Conservation (phyloP, 2,113 vertebrate genomes). For the Vulpes vulpes region DNA sequence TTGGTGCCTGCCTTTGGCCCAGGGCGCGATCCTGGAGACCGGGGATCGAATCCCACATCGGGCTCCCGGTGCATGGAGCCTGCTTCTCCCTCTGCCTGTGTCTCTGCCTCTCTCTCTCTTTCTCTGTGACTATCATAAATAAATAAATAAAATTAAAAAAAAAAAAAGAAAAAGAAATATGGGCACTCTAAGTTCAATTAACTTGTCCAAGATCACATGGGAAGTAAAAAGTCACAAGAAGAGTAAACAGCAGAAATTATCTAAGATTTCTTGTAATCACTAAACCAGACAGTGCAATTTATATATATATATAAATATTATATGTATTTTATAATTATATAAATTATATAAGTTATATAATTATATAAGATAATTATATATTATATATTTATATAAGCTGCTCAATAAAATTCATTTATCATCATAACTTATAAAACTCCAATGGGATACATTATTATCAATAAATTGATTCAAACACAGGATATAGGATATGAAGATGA, state of each 20-base stretch:
- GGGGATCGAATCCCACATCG: no score
- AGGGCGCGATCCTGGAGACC: no score
- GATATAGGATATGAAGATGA: background rate
- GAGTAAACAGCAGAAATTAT: background rate
- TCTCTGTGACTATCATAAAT: no score
- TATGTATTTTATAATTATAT: no score
- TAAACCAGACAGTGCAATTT: background rate
- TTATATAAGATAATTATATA: background rate
- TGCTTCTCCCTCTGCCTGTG: no score
- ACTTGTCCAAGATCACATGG: background rate
- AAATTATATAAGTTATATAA: no score
- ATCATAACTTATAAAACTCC: background rate
- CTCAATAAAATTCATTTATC: background rate
- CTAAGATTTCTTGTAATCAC: background rate
- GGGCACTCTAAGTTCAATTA: background rate
- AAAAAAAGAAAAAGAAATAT: background rate
- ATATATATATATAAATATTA: background rate
- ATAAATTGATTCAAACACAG: background rate
- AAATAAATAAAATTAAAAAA: no score
- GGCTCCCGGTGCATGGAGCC: no score
- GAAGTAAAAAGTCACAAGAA: background rate
- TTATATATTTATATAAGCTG: background rate
- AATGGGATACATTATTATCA: background rate
- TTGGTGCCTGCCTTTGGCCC: no score
- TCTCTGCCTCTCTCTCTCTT: no score